These are phyloP conservation scores for Meriones unguiculatus DNA, from an alignment of 2,113 vertebrate species.

Conservation along the genomic window DNA sequence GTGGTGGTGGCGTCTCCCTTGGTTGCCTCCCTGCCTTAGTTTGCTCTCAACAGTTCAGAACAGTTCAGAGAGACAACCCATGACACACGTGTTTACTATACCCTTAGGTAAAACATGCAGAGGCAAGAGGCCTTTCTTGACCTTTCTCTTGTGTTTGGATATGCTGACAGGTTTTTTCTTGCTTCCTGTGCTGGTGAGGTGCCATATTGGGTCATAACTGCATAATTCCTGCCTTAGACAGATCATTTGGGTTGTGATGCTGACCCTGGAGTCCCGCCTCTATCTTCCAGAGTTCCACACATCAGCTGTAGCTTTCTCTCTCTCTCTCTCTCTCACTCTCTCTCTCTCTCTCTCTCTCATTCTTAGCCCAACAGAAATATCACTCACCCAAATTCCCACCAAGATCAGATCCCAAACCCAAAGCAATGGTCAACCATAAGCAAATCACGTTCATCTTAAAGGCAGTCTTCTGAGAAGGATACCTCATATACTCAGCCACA, in stretches of 20 bases:
- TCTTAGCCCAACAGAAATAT: background rate
- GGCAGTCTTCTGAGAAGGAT: background rate
- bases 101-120: background rate
- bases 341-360: background rate
- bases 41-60: background rate
- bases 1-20: background rate
- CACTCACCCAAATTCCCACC: background rate
- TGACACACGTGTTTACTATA: background rate
- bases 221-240: background rate
- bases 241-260: background rate
- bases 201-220: background rate
- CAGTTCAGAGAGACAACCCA: background rate
- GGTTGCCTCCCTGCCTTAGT: background rate
- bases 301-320: background rate
- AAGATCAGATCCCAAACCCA: background rate
- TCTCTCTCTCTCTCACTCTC: too few species aligned
- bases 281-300: background rate
- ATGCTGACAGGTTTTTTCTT: too few species aligned
- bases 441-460: background rate
- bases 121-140: background rate
- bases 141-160: background rate
- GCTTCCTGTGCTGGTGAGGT: background rate
- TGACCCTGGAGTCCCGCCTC: background rate
- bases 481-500: too few species aligned
- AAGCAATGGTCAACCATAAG: background rate